A percentile compares a stretch with the other conserved stretches of the same genome.
Conservation (phyloP, 2,113 vertebrate species). For the Oncorhynchus gorbuscha region DNA sequence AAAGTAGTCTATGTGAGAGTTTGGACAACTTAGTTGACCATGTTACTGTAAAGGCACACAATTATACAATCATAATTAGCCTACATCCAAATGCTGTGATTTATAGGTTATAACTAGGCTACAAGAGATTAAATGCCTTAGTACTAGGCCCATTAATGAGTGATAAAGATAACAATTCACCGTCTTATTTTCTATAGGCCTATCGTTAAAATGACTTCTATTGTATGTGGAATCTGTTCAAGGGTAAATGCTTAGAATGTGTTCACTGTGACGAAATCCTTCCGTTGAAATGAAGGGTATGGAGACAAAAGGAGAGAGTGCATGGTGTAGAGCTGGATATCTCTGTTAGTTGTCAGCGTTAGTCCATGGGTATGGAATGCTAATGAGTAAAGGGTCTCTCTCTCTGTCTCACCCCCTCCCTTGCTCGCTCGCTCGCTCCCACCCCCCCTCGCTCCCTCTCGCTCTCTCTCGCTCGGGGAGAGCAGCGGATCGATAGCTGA, state of each 20-base stretch:
- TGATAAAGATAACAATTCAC: not conserved
- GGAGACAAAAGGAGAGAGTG: slow-evolving; percentile 80
- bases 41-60: no score
- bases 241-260: slow-evolving; percentile 60
- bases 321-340: slow-evolving; percentile 86
- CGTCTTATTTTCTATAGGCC: not conserved
- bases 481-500: slow-evolving; percentile 81
- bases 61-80: no score
- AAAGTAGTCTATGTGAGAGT: no score
- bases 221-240: slow-evolving; percentile 59
- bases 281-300: slow-evolving; percentile 75
- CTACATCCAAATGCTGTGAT: no score
- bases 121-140: no score
- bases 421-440: slow-evolving; percentile 24
- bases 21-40: no score
- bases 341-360: slow-evolving; percentile 93
- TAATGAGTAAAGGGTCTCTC: slow-evolving; percentile 78
- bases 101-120: no score
- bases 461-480: slow-evolving; percentile 63
- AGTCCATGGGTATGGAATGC: slow-evolving; percentile 88
- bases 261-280: slow-evolving; percentile 71
- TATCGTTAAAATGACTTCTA: slow-evolving; percentile 38
- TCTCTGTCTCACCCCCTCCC: not conserved
- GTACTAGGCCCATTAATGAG: no score
- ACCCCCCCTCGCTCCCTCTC: slow-evolving; percentile 29